Percentiles rank a stretch among this genome's conserved stretches.
These are phyloP conservation scores for Microctenopoma stevenorrisi DNA, from an alignment of 2,797 vertebrate genomes.

Conservation along the genomic window DNA sequence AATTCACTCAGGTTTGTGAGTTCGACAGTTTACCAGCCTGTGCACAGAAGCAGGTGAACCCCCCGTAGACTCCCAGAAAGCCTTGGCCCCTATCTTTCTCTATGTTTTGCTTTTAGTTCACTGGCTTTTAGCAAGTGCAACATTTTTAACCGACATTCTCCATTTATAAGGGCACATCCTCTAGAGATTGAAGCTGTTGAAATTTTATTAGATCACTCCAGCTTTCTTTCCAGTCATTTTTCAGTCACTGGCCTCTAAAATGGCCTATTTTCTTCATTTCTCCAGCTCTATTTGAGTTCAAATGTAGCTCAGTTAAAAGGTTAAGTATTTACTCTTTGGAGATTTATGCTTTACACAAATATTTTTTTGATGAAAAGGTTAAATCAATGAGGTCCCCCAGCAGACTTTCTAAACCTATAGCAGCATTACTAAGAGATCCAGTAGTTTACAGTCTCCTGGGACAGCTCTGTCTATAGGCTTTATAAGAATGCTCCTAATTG, in stretches of 20 bases:
- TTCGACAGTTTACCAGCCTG: constrained; percentile 2
- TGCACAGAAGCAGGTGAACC: not conserved
- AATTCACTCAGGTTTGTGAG: constrained; percentile 15
- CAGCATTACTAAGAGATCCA: too few relatives aligned
- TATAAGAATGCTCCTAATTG: too few relatives aligned
- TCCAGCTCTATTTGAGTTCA: not conserved
- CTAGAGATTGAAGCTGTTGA: not conserved
- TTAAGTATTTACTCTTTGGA: not conserved
- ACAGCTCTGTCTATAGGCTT: too few relatives aligned
- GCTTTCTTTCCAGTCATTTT: not conserved
- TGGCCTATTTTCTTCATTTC: not conserved
- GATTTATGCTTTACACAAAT: not conserved
- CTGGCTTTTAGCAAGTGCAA: not conserved
- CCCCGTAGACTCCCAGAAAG: not conserved
- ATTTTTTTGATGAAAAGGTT: too few relatives aligned
- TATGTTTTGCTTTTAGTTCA: not conserved
- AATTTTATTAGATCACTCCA: not conserved
- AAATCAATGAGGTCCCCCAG: too few relatives aligned
- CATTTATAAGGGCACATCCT: constrained; percentile 20
- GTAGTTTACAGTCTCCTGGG: too few relatives aligned
- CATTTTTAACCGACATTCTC: constrained; percentile 1
- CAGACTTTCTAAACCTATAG: too few relatives aligned
- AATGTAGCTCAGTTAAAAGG: not conserved
- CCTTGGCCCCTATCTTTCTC: not conserved
- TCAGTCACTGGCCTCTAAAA: not conserved